Conservation (phyloP, 2,888 invertebrate species). For the Xylophagus ater region DNA sequence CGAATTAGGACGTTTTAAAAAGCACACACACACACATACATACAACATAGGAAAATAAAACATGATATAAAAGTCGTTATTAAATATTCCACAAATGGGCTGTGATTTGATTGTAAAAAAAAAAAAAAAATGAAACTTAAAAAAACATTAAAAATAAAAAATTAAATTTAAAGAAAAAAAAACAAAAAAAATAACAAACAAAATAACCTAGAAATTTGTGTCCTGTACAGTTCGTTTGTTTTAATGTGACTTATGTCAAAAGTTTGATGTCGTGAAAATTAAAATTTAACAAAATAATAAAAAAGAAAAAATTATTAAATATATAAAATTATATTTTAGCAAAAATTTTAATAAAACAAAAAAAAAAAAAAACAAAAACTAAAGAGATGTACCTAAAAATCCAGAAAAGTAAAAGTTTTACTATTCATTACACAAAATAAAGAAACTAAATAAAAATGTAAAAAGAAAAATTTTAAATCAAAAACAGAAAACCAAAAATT, state of each 20-base stretch:
- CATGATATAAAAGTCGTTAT: constrained; percentile 14
- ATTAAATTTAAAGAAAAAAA: constrained; percentile 20
- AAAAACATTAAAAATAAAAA: constrained; percentile 15
- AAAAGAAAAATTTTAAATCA: no score
- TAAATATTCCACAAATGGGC: constrained; percentile 27
- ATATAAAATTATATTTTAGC: constrained; percentile 14
- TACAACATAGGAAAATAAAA: constrained; percentile 6
- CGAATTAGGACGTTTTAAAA: no score
- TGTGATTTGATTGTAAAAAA: constrained; percentile 27
- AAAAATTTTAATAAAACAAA: constrained; percentile 14
- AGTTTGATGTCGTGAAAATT: constrained; percentile 22
- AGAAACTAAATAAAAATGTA: constrained; percentile 9
- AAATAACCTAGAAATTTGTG: constrained; percentile 19
- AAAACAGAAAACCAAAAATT: no score
- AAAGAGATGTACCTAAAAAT: no score
- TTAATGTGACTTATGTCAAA: constrained; percentile 17
- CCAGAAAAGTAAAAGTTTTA: no score
- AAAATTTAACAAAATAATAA: constrained; percentile 17
- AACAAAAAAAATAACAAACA: constrained; percentile 17
- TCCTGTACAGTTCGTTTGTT: constrained; percentile 24
- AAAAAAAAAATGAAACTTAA: constrained; percentile 19
- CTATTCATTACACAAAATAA: no score
- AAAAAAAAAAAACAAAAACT: constrained; percentile 11
- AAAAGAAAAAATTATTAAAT: constrained; percentile 12
- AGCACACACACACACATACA: no score